phyloP scores from a whole-genome alignment of 2,113 vertebrate genomes.

The Cyphomyrus plagiostoma region DNA sequence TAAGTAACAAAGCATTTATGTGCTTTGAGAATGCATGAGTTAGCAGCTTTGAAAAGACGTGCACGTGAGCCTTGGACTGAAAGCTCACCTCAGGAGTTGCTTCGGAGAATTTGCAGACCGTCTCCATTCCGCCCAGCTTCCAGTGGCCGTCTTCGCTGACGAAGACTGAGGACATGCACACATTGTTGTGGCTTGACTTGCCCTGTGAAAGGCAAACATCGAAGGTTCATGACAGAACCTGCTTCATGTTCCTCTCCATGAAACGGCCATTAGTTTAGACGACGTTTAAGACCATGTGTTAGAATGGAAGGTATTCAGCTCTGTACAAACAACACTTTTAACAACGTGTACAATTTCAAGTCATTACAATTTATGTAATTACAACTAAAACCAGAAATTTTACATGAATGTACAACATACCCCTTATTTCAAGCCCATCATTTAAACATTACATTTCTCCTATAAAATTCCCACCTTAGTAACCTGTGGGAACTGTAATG shows the following conservation, averaged over 20 bases:
- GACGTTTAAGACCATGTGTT: background rate
- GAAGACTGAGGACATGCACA: slow-evolving; percentile 84
- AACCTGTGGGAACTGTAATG: background rate
- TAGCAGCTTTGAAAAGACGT: background rate
- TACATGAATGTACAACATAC: background rate
- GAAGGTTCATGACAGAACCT: background rate
- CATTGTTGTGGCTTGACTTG: slow-evolving; percentile 89
- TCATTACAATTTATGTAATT: background rate
- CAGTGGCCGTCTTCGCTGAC: slow-evolving; percentile 94
- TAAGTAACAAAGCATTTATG: background rate
- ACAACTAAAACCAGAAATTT: background rate
- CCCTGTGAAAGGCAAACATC: slow-evolving; percentile 62
- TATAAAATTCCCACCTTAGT: background rate
- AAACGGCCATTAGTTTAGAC: background rate
- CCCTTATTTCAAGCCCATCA: background rate
- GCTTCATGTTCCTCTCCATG: background rate
- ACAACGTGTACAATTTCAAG: background rate
- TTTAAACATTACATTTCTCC: background rate
- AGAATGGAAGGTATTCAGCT: background rate
- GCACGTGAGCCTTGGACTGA: background rate
- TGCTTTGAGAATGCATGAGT: background rate
- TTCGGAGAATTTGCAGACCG: slow-evolving; percentile 80
- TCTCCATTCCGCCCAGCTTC: slow-evolving; percentile 97
- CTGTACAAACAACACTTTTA: background rate
- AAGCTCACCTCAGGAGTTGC: slow-evolving; percentile 77